These are phyloP conservation scores for Phylloscopus trochilus DNA, from an alignment of 2,113 vertebrate species.

Conservation along the genomic window DNA sequence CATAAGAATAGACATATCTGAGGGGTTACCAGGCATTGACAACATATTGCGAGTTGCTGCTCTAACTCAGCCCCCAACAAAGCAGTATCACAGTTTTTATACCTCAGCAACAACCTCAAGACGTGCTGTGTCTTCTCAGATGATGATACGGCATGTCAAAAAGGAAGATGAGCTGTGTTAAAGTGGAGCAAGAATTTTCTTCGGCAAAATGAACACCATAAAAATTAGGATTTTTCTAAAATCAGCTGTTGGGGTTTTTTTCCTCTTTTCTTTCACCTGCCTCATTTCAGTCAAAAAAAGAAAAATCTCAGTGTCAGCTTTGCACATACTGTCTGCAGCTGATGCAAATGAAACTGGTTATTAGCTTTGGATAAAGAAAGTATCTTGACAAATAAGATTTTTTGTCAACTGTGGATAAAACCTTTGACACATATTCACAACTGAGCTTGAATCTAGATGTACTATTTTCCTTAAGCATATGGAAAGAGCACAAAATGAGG, in stretches of 20 bases:
- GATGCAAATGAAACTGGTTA: conserved; percentile 5
- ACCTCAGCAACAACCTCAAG: neutral
- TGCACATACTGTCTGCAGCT: neutral
- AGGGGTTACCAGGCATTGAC: neutral
- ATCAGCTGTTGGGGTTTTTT: neutral
- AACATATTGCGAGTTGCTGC: neutral
- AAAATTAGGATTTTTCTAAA: neutral
- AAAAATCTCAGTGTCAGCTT: conserved; percentile 5
- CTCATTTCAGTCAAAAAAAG: neutral
- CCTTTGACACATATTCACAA: neutral
- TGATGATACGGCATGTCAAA: neutral
- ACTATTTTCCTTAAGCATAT: neutral
- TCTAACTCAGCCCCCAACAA: neutral
- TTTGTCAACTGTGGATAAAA: neutral
- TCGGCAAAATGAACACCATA: neutral
- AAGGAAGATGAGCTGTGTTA: conserved; percentile 1
- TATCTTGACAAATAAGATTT: neutral
- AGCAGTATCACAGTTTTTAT: neutral
- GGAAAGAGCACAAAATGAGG: neutral
- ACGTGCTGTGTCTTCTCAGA: neutral
- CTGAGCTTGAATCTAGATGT: neutral
- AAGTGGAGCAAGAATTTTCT: neutral
- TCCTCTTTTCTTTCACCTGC: neutral
- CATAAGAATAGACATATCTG: neutral
- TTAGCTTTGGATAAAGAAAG: conserved; percentile 10